Base-by-base conservation (phyloP, 2,797 vertebrate genomes). In the Ambastaia sidthimunki region DNA sequence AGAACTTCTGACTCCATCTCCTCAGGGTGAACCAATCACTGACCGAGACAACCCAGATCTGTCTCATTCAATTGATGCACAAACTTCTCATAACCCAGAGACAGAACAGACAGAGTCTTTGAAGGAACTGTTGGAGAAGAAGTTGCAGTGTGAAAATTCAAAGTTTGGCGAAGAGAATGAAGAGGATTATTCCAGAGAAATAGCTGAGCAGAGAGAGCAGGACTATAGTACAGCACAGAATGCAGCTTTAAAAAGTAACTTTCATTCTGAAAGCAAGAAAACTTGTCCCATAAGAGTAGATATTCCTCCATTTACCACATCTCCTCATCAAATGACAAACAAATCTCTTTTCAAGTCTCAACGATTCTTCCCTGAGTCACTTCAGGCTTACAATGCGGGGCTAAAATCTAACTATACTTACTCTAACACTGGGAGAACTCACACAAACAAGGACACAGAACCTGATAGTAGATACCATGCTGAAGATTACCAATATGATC, bases 201-300 rank as follows among this genome's bases (percentile, higher is more conserved):
- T 50, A 41, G 0, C n/a, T 59, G 47, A 71, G 21, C 52, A 55
- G 15, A 37, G 63, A 10, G 72, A 75, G 41, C 60, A 72, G 16
- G 44, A 76, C 11, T 65, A 21, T n/a, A 10, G 41, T 5, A 23
- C n/a, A 71, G 23, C 47, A 3, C 6, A 18, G 57, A 19, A 5
- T 71, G 34, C n/a, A 60, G 57, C 55, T 69, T 80, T 67, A 81
- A 87, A 89, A 74, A 90, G 86, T 0, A 90, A 87, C 63, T 80
- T 89, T 6, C 91, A 90, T 72, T 91, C 91, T 0, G 91, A 93
- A 82, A 92, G 92, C 0, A 92, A 92, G 84, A 93, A 92, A 9
- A 87, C 89, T 0, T 90, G 91, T 21, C 93, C 93, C 0, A 89
- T 93, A 31, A 93, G 92, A 37, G 87, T 93, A 86, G 93, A 94